A percentile compares a stretch with the other conserved stretches of the same genome.
These are phyloP conservation scores for Lacanobia oleracea DNA, from an alignment of 2,888 invertebrate genomes.

Conservation along the genomic window DNA sequence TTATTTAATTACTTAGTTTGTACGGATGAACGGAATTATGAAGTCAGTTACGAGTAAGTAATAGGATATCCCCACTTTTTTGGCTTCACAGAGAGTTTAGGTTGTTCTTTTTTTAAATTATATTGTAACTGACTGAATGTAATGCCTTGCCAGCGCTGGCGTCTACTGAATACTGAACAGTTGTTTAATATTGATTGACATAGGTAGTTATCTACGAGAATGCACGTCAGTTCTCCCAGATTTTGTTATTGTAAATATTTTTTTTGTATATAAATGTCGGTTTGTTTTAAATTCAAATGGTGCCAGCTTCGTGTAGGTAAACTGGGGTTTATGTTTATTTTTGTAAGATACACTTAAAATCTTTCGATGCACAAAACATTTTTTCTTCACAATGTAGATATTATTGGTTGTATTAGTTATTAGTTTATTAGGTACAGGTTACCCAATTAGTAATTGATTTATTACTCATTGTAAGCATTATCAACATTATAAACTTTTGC, in stretches of 20 bases:
- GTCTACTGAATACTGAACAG: conserved; percentile 55
- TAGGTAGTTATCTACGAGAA: conserved; percentile 20
- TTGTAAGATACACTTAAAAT: not conserved
- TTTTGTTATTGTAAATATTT: conserved; percentile 6
- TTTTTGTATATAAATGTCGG: conserved; percentile 3
- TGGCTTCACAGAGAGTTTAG: conserved; percentile 34
- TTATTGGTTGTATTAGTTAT: not conserved
- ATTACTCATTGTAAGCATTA: conserved; percentile 24
- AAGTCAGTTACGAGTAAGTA: conserved; percentile 16
- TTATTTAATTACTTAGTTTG: not conserved
- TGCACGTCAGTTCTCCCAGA: conserved; percentile 27
- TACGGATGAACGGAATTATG: conserved; percentile 2
- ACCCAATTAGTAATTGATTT: not conserved
- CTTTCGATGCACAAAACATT: not conserved
- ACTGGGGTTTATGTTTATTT: conserved; percentile 1
- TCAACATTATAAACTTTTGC: not conserved
- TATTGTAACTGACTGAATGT: conserved; percentile 8
- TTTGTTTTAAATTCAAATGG: conserved; percentile 30
- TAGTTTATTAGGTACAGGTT: conserved; percentile 3
- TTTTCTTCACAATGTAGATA: too few relatives aligned
- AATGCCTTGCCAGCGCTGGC: conserved; percentile 40
- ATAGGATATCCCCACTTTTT: conserved; percentile 51
- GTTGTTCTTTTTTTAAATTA: conserved; percentile 28
- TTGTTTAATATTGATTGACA: conserved; percentile 51
- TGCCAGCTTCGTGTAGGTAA: not conserved